Conservation (phyloP, 2,113 vertebrate genomes). For the Xiphorhynchus elegans region DNA sequence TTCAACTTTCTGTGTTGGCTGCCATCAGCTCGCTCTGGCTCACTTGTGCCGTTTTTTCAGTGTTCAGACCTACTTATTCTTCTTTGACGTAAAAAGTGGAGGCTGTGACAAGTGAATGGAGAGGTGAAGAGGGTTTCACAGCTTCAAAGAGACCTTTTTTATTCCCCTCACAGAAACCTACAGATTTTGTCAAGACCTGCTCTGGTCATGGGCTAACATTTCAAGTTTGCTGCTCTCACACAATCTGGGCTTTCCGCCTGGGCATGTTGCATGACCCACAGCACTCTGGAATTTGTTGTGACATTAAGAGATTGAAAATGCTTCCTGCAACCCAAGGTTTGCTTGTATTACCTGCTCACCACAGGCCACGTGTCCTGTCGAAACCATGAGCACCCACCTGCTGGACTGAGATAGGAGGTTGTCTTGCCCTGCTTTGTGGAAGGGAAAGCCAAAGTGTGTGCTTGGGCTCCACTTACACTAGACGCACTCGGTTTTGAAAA, state of each 20-base stretch:
- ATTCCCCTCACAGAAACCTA: not conserved
- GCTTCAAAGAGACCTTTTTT: not conserved
- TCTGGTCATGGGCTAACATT: not conserved
- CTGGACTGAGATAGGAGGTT: not conserved
- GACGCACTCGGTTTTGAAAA: not conserved
- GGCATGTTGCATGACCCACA: rapidly evolving
- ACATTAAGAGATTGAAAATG: not conserved
- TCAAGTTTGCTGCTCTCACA: not conserved
- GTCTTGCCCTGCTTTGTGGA: not conserved
- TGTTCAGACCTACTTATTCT: not conserved
- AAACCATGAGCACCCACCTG: not conserved
- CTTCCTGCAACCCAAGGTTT: not conserved
- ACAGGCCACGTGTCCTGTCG: rapidly evolving
- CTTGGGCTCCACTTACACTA: not conserved
- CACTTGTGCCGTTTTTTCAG: not conserved
- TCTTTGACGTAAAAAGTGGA: not conserved
- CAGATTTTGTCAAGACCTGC: not conserved
- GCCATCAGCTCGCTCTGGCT: not conserved
- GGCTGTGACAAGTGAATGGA: not conserved
- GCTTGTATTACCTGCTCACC: not conserved
- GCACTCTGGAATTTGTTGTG: not conserved
- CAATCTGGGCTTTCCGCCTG: not conserved
- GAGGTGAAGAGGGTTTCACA: not conserved
- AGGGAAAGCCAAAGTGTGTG: not conserved
- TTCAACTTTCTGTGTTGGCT: not conserved